Conservation (phyloP, 2,113 vertebrate genomes). For the Pica pica region DNA sequence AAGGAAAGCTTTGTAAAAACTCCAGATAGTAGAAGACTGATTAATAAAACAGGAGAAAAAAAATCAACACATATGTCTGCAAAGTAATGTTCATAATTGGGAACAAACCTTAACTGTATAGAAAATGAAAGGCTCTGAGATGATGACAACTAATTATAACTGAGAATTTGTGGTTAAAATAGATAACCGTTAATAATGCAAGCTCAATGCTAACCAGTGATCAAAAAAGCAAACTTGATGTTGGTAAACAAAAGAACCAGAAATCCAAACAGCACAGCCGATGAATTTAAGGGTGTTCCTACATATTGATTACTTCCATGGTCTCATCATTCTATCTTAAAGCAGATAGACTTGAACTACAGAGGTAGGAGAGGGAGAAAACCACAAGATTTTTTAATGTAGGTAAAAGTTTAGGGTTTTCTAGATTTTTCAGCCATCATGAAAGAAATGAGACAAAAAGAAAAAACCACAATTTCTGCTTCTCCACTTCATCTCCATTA, state of each 20-base stretch:
- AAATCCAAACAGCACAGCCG: neutral
- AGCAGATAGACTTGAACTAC: neutral
- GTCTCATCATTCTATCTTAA: neutral
- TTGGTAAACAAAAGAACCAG: neutral
- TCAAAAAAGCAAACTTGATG: neutral
- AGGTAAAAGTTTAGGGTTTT: neutral
- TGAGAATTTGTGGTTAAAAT: neutral
- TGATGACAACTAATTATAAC: neutral
- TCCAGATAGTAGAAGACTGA: neutral
- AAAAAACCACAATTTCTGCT: neutral
- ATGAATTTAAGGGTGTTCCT: neutral
- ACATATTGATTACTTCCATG: neutral
- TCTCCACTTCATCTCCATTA: neutral
- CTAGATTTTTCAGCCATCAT: neutral
- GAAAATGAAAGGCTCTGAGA: neutral
- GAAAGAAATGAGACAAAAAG: neutral
- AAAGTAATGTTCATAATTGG: neutral
- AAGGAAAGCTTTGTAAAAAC: neutral
- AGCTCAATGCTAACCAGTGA: neutral
- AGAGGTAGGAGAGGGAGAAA: neutral
- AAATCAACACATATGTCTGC: neutral
- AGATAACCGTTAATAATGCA: neutral
- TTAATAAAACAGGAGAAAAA: neutral
- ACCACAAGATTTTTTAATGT: neutral
- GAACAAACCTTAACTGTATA: neutral